Percentiles rank a stretch among this genome's conserved stretches.
Evolutionary conservation across 2,113 vertebrate genomes (phyloP).

Genomic region (Rhodinocichla rosea): DNA sequence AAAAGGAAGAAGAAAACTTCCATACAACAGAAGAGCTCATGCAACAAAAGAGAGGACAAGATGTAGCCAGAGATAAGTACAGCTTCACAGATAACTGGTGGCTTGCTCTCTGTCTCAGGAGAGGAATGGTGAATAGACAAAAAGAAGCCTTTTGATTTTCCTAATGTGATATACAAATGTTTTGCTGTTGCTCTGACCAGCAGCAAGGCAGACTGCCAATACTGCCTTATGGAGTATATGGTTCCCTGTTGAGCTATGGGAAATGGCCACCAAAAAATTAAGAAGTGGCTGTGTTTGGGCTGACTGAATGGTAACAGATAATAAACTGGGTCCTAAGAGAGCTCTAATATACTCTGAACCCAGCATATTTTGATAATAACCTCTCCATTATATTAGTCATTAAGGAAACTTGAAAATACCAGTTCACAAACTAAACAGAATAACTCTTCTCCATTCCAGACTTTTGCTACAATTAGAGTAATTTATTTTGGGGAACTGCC

Average conservation of each 20-base stretch:
- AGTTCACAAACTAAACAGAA: conserved; percentile 33
- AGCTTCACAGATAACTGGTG: background rate
- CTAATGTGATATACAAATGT: background rate
- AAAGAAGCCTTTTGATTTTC: background rate
- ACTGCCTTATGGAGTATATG: background rate
- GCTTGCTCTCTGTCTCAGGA: background rate
- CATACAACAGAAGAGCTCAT: background rate
- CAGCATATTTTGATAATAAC: conserved; percentile 40
- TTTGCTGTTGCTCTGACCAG: background rate
- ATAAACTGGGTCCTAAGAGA: background rate
- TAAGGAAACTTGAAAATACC: conserved; percentile 58
- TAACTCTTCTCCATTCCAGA: conserved; percentile 16
- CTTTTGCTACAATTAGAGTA: conserved; percentile 3
- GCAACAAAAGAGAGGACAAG: background rate
- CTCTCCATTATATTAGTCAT: conserved; percentile 23
- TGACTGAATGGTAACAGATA: background rate
- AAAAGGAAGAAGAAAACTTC: background rate
- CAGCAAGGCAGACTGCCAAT: background rate
- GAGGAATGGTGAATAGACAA: background rate
- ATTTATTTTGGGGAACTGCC: conserved; percentile 42
- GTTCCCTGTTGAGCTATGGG: background rate
- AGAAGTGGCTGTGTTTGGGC: background rate
- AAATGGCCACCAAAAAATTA: background rate
- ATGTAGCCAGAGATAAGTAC: background rate
- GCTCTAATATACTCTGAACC: background rate